These are phyloP conservation scores for Hirtodrosophila confusa DNA, from an alignment of 2,888 invertebrate species.

Conservation along the genomic window DNA sequence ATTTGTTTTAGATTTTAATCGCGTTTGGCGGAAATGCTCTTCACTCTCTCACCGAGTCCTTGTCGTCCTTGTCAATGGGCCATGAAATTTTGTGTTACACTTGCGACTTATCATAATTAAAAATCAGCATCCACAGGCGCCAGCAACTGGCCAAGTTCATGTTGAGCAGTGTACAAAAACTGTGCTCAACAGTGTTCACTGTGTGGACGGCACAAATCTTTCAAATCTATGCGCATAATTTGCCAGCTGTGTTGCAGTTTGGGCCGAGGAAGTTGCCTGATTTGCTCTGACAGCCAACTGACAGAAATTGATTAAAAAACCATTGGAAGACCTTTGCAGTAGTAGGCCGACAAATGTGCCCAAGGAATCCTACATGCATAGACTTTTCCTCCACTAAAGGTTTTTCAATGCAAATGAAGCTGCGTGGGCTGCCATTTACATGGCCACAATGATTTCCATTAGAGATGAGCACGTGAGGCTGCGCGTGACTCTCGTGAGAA, in stretches of 20 bases:
- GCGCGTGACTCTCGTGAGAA: constrained; percentile 12
- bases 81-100: constrained; percentile 45
- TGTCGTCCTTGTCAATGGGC: constrained; percentile 43
- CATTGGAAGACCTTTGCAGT: constrained; percentile 54
- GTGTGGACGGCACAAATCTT: constrained; percentile 43
- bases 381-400: constrained; percentile 42
- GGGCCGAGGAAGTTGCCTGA: constrained; percentile 48
- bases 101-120: constrained; percentile 71
- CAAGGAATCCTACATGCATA: constrained; percentile 37
- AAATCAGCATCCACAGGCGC: constrained; percentile 48
- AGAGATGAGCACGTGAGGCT: constrained; percentile 36
- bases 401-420: constrained; percentile 73
- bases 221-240: constrained; percentile 76
- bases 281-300: constrained; percentile 71
- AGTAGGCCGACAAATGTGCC: constrained; percentile 44
- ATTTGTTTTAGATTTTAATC: constrained; percentile 73
- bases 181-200: constrained; percentile 45
- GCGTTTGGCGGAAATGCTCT: constrained; percentile 60
- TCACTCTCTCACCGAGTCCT: constrained; percentile 1
- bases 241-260: constrained; percentile 24
- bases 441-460: constrained; percentile 29
- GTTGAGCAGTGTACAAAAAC: constrained; percentile 37
- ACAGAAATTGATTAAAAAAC: constrained; percentile 76
- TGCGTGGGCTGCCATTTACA: constrained; percentile 61
- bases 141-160: constrained; percentile 66